Base-by-base conservation (phyloP, 2,888 invertebrate genomes). In the Diaperis boleti region DNA sequence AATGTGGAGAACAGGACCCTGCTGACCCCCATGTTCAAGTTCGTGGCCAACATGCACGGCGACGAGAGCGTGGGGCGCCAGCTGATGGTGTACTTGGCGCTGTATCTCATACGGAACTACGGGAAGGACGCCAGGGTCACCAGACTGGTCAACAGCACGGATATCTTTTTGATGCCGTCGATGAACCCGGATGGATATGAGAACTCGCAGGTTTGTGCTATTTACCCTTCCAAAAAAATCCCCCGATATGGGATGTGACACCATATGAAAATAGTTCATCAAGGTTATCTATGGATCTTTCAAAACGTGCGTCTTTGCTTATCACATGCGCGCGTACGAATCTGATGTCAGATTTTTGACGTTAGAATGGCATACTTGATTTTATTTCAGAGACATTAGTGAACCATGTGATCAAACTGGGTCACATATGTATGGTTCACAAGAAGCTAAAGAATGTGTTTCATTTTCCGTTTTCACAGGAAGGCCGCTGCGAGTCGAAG, bases 131-230 rank as follows among this genome's bases (percentile, higher is more conserved):
- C 86, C 0, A 83, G 92, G 57, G 85, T 97, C 13, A 91, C 92
- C 0, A 85, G 84, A 61, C 81, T 99, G 57, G 87, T 99, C 0
- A 90, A 98, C 76, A 85, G 82, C 2, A 97, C 96, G 0, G 93
- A 98, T 77, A 95, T 99, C 67, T 96, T 92, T 81, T 83, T 99
- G 73, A 92, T 99, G 94, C 98, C 98, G 0, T 92, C 96, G 0
- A 89, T 99, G 88, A 99, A 99, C 84, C 99, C 99, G 26, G 93
- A 99, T 86, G 99, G 99, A 10, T 98, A 90, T 84, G 94, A 94
- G 78, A 86, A 85, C 59, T 92, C 96, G 50, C 77, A 85, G 86
- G 93, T 93, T n/a, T 26, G 6, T 5, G 26, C 26, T 2, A 26
- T 26, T 26, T 26, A 26, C 1, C 26, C 6, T 3, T 26, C 20